These are phyloP conservation scores for Glyptemys insculpta DNA, from an alignment of 2,797 vertebrate species.

Conservation along the genomic window DNA sequence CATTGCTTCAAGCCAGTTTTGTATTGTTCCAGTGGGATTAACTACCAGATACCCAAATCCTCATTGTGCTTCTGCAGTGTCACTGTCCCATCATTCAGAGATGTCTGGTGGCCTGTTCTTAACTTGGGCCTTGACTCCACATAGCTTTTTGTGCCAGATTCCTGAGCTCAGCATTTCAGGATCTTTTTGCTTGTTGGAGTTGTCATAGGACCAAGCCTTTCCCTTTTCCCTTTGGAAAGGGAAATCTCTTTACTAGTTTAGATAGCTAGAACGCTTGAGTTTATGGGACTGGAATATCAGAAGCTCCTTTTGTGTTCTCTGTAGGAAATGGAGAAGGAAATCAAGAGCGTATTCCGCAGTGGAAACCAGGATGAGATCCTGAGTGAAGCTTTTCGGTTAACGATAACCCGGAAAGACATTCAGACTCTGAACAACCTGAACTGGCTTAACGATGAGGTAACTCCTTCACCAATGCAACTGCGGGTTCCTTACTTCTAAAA, in stretches of 20 bases:
- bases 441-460: constrained; percentile 99
- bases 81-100: neutral
- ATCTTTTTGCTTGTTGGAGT: neutral
- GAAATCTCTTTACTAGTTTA: neutral
- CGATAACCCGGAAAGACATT: constrained; percentile 96
- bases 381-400: constrained; percentile 94
- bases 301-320: neutral
- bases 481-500: neutral
- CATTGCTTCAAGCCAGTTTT: neutral
- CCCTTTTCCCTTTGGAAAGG: neutral
- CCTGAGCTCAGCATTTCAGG: neutral
- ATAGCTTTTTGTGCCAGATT: neutral
- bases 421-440: constrained; percentile 95
- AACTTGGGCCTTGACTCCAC: neutral
- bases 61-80: neutral
- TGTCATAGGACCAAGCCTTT: neutral
- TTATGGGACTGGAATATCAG: neutral
- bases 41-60: no score
- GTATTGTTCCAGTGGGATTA: neutral
- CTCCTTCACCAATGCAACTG: neutral
- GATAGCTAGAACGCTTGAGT: neutral
- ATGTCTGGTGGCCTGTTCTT: neutral
- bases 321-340: constrained; percentile 93
- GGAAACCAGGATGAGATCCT: constrained; percentile 93
- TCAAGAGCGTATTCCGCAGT: constrained; percentile 86